Conservation (phyloP, 2,888 invertebrate species). For the Cecidostiba fungosa region DNA sequence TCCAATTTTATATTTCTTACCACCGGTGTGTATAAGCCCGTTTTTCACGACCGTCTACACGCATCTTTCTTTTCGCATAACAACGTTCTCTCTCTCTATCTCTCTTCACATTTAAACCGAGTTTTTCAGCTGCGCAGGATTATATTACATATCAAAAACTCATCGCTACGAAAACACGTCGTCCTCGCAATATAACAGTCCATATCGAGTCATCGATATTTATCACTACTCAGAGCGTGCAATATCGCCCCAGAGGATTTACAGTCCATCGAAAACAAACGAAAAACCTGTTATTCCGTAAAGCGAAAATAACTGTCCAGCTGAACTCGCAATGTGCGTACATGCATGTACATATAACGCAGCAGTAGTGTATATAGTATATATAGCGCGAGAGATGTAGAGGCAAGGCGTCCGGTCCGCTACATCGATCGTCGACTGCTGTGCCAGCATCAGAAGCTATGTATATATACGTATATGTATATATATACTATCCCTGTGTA, state of each 20-base stretch:
- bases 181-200: not conserved
- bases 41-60: not conserved
- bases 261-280: not conserved
- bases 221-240: not conserved
- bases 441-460: conserved; percentile 28
- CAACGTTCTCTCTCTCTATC: too few species aligned
- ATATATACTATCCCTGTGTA: not conserved
- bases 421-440: conserved; percentile 52
- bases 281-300: not conserved
- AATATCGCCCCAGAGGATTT: not conserved
- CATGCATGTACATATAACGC: not conserved
- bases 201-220: not conserved
- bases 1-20: not conserved
- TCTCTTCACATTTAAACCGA: too few species aligned
- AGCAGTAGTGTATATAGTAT: not conserved
- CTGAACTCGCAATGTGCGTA: not conserved
- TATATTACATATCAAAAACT: too few species aligned
- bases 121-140: too few species aligned
- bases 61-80: too few species aligned
- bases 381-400: not conserved
- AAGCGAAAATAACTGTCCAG: conserved; percentile 19
- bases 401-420: conserved; percentile 22
- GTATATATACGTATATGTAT: not conserved
- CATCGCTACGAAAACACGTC: too few species aligned
- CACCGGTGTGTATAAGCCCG: not conserved